A percentile compares a stretch with the other conserved stretches of the same genome.
phyloP scores from a whole-genome alignment of 2,888 invertebrate genomes.

The Digitonthophagus gazella region DNA sequence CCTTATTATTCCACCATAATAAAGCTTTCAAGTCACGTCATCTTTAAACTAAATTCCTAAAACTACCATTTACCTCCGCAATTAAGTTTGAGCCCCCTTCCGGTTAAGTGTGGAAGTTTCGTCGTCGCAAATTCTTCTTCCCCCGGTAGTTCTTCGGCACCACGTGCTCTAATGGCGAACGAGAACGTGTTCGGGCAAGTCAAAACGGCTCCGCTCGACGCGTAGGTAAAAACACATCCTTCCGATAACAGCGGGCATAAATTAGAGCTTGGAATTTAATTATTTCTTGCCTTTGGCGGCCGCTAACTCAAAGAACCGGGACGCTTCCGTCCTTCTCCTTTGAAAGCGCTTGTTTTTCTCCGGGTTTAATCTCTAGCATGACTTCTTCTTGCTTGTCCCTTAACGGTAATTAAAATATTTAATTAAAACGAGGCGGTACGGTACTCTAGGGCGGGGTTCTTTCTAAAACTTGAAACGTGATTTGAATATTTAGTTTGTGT shows the following conservation, averaged over 20 bases:
- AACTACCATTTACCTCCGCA: conserved; percentile 8
- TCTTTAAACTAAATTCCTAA: conserved; percentile 1
- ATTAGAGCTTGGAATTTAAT: conserved; percentile 14
- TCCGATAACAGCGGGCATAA: conserved; percentile 11
- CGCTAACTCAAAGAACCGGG: conserved; percentile 8
- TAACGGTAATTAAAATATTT: not conserved
- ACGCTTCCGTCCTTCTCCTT: not conserved
- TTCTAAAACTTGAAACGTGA: too few relatives aligned
- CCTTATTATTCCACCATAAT: too few relatives aligned
- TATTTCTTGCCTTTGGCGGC: conserved; percentile 1
- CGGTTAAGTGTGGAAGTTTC: not conserved
- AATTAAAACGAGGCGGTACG: too few relatives aligned
- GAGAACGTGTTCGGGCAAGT: not conserved
- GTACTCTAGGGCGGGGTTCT: too few relatives aligned
- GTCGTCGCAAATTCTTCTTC: not conserved
- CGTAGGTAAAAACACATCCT: conserved; percentile 12
- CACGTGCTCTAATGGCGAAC: not conserved
- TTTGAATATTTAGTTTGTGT: too few relatives aligned
- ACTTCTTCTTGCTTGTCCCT: not conserved
- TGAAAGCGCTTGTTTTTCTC: too few relatives aligned
- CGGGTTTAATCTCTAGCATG: too few relatives aligned
- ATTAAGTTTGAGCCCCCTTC: conserved; percentile 5
- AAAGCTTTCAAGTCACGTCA: conserved; percentile 11
- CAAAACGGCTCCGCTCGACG: not conserved
- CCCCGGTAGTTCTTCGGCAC: not conserved